Conservation (phyloP, 1,140 invertebrate species). For the Diprion similis region DNA sequence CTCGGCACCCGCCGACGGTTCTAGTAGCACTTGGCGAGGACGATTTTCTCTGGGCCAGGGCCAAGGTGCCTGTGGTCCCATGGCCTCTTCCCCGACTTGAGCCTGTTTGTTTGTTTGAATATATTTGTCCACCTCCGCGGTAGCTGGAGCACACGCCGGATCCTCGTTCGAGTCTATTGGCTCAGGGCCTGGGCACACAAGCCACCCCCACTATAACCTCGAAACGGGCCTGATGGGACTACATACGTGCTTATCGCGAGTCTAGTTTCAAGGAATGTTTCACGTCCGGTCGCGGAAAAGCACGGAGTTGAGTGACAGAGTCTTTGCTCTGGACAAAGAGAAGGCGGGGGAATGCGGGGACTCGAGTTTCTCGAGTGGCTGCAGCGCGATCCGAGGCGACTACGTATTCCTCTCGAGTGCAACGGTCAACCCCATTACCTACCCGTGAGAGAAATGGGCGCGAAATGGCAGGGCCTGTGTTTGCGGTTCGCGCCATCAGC, state of each 20-base stretch:
- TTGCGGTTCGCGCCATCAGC: slow-evolving; percentile 2
- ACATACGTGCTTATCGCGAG: background rate
- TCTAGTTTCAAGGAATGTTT: background rate
- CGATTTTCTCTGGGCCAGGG: slow-evolving; percentile 18
- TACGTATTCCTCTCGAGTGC: background rate
- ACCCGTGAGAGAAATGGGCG: background rate
- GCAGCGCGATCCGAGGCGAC: background rate
- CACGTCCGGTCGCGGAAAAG: too few relatives aligned
- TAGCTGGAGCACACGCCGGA: slow-evolving; percentile 18
- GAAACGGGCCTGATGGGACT: background rate
- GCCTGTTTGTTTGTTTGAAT: slow-evolving; percentile 38
- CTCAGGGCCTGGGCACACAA: slow-evolving; percentile 10
- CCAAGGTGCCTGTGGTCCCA: slow-evolving; percentile 12
- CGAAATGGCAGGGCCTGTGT: background rate
- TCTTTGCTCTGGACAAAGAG: too few relatives aligned
- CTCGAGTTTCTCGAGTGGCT: background rate
- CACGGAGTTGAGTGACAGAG: too few relatives aligned
- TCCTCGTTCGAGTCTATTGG: slow-evolving; percentile 23
- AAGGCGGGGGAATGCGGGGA: background rate
- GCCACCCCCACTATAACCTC: background rate
- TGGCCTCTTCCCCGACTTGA: background rate
- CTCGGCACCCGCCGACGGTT: slow-evolving; percentile 14
- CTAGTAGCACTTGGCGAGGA: slow-evolving; percentile 23
- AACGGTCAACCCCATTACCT: background rate
- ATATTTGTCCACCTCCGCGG: slow-evolving; percentile 41